phyloP scores from a whole-genome alignment of 37 sponge, comb jelly and placozoan genomes.

The Spongia lamella region DNA sequence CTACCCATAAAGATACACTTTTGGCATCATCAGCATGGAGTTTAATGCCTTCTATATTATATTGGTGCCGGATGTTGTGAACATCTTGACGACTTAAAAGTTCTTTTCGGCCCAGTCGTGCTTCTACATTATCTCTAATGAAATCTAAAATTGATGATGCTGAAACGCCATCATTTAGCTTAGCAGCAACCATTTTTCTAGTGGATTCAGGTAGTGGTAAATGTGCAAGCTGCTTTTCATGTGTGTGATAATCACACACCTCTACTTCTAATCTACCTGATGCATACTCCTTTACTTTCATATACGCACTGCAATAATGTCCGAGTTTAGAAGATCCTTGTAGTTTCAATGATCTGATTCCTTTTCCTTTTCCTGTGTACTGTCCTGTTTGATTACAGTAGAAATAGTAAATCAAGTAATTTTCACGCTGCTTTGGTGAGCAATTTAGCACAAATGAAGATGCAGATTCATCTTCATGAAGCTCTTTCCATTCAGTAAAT shows the following conservation, averaged over 20 bases:
- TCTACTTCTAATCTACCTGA: neutral
- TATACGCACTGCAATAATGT: slow-evolving; percentile 22
- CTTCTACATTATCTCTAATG: slow-evolving; percentile 19
- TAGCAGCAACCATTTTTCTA: slow-evolving; percentile 19
- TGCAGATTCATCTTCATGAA: neutral
- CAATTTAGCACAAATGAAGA: slow-evolving; percentile 12
- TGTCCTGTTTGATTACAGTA: slow-evolving; percentile 35
- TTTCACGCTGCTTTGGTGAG: slow-evolving; percentile 9
- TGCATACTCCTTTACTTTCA: slow-evolving; percentile 6
- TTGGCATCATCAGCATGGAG: too few relatives aligned
- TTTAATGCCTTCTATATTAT: too few relatives aligned
- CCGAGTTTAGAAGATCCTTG: slow-evolving; percentile 37
- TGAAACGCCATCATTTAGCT: slow-evolving; percentile 22
- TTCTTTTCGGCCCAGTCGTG: too few relatives aligned
- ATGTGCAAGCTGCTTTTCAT: slow-evolving; percentile 23
- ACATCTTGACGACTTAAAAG: too few relatives aligned
- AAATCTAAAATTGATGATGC: slow-evolving; percentile 23
- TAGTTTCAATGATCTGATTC: slow-evolving; percentile 22
- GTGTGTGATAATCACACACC: slow-evolving; percentile 17
- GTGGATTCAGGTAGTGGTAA: slow-evolving; percentile 2
- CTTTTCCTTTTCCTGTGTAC: slow-evolving; percentile 20
- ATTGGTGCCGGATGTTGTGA: too few relatives aligned
- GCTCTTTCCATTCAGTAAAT: slow-evolving; percentile 26
- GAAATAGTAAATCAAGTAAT: slow-evolving; percentile 15
- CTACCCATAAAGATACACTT: too few relatives aligned